Evolutionary conservation across 2,113 vertebrate species (phyloP).

Genomic region (Sander vitreus): DNA sequence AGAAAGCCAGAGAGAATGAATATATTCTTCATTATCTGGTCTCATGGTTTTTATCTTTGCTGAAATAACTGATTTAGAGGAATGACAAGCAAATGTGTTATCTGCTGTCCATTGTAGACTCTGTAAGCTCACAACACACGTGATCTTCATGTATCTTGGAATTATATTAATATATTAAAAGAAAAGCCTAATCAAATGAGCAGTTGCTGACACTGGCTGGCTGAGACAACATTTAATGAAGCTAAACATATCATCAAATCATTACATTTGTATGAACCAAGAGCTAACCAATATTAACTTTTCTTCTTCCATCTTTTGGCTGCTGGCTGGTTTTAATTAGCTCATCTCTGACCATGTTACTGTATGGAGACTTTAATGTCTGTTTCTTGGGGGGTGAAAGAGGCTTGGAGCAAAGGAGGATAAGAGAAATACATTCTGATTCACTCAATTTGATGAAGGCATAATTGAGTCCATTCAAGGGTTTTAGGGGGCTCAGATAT

Average conservation of each 20-base stretch:
- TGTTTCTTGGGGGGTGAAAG: conserved; percentile 7
- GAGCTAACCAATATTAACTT: neutral
- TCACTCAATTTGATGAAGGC: conserved; percentile 51
- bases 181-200: neutral
- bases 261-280: neutral
- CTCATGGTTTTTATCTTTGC: neutral
- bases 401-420: conserved; percentile 26
- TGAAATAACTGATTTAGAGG: neutral
- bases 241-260: conserved; percentile 20
- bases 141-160: neutral
- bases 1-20: neutral
- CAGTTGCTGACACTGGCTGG: neutral
- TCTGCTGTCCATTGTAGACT: neutral
- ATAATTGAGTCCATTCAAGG: conserved; percentile 62
- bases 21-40: conserved; percentile 1
- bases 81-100: neutral
- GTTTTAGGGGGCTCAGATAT: conserved; percentile 55
- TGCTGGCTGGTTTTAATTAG: conserved; percentile 33
- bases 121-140: neutral
- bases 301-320: conserved; percentile 10
- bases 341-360: conserved; percentile 2
- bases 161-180: neutral
- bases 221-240: conserved; percentile 1
- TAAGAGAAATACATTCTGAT: conserved; percentile 49
- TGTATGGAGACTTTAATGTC: conserved; percentile 18